These are phyloP conservation scores for Cantharis rufa DNA, from an alignment of 2,888 invertebrate species.

Conservation along the genomic window DNA sequence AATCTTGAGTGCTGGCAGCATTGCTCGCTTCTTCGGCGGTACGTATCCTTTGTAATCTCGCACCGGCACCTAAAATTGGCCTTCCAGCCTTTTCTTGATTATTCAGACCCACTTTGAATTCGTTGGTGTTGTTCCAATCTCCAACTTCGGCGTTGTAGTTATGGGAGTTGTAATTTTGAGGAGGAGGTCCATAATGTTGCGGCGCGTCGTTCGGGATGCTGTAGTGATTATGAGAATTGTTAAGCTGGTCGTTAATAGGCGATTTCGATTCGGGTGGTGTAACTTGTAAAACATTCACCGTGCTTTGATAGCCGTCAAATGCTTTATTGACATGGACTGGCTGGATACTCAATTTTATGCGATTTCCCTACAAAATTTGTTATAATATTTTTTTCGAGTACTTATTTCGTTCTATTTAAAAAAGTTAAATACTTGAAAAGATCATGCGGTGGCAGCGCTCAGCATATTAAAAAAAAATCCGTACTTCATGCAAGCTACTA, in stretches of 20 bases:
- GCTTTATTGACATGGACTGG: conserved; percentile 45
- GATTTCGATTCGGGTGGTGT: conserved; percentile 37
- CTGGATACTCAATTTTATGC: conserved; percentile 46
- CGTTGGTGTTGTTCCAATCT: conserved; percentile 7
- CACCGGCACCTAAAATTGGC: conserved; percentile 52
- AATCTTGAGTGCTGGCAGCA: conserved; percentile 36
- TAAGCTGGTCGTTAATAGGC: conserved; percentile 27
- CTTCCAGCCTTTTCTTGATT: conserved; percentile 42
- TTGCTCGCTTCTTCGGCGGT: conserved; percentile 32
- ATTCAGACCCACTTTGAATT: conserved; percentile 6
- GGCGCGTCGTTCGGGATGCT: conserved; percentile 9
- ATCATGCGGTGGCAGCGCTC: not conserved
- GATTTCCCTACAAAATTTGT: conserved; percentile 10
- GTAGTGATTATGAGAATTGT: conserved; percentile 5
- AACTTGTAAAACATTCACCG: conserved; percentile 50
- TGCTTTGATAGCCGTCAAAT: conserved; percentile 48
- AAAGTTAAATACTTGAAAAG: not conserved
- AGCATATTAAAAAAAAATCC: no score
- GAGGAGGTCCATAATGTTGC: not conserved
- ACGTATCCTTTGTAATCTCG: conserved; percentile 42
- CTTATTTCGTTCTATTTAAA: not conserved
- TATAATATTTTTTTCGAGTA: not conserved
- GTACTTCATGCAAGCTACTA: no score
- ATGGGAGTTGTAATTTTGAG: conserved; percentile 7
- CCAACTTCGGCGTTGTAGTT: conserved; percentile 9